Conservation (phyloP, 1,140 invertebrate species). For the Bombus cullumanus region DNA sequence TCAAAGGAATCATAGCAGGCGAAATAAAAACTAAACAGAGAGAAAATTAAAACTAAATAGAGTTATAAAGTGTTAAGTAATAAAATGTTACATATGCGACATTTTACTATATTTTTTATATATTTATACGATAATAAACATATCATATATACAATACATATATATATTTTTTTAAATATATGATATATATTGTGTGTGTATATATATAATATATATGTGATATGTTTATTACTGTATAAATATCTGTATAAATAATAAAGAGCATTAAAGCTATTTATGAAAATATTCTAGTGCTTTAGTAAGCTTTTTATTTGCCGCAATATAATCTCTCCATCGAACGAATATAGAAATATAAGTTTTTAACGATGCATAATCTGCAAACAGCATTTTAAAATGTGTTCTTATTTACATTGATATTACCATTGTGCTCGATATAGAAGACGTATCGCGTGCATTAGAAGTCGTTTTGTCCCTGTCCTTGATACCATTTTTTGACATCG, state of each 20-base stretch:
- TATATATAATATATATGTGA: too few relatives aligned
- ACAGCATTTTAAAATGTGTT: not conserved
- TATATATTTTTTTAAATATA: too few relatives aligned
- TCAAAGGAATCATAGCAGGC: too few relatives aligned
- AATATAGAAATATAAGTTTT: not conserved
- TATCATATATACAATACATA: too few relatives aligned
- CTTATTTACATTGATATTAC: slow-evolving; percentile 39
- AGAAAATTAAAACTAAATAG: too few relatives aligned
- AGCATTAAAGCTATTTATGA: not conserved
- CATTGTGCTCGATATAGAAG: slow-evolving; percentile 11
- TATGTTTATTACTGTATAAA: too few relatives aligned
- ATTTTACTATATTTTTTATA: too few relatives aligned
- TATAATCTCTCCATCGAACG: not conserved
- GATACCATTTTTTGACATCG: slow-evolving; percentile 34
- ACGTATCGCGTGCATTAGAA: slow-evolving; percentile 46
- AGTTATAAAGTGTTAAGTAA: too few relatives aligned
- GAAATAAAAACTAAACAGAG: too few relatives aligned
- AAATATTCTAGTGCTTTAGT: not conserved
- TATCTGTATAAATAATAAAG: not conserved
- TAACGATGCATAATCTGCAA: not conserved
- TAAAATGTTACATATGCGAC: too few relatives aligned
- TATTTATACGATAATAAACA: too few relatives aligned
- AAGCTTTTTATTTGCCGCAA: not conserved
- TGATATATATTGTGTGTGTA: too few relatives aligned
- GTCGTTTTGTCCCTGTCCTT: slow-evolving; percentile 36